Evolutionary conservation across 2,888 invertebrate genomes (phyloP).

Genomic region (Drosophila phalerata): DNA sequence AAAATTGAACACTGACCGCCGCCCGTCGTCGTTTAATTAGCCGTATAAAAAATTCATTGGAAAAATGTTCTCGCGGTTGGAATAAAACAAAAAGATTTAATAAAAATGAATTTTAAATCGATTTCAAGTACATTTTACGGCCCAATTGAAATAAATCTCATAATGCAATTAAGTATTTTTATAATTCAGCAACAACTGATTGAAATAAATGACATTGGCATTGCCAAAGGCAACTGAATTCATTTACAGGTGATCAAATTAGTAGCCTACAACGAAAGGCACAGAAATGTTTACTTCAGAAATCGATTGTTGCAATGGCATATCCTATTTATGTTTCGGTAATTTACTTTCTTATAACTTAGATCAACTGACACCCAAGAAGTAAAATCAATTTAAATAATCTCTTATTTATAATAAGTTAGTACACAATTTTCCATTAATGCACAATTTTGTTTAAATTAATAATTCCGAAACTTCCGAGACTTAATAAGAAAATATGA

Average conservation of each 20-base stretch:
- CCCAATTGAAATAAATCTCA: constrained; percentile 66
- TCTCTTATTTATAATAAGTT: not conserved
- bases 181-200: constrained; percentile 20
- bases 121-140: constrained; percentile 75
- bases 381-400: not conserved
- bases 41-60: constrained; percentile 55
- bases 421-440: constrained; percentile 15
- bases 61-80: constrained; percentile 17
- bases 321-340: no score
- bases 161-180: constrained; percentile 48
- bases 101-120: constrained; percentile 38
- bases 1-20: constrained; percentile 13
- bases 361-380: not conserved
- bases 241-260: constrained; percentile 19
- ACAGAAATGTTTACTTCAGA: constrained; percentile 2
- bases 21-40: constrained; percentile 40
- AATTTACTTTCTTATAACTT: not conserved
- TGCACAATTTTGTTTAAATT: no score
- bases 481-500: no score
- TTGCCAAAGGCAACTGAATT: not conserved
- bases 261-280: not conserved
- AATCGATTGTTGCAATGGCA: not conserved
- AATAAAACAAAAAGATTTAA: not conserved
- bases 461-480: no score
- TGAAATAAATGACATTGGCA: constrained; percentile 1